phyloP scores from a whole-genome alignment of 2,888 invertebrate species.

The Sacculina carcini region DNA sequence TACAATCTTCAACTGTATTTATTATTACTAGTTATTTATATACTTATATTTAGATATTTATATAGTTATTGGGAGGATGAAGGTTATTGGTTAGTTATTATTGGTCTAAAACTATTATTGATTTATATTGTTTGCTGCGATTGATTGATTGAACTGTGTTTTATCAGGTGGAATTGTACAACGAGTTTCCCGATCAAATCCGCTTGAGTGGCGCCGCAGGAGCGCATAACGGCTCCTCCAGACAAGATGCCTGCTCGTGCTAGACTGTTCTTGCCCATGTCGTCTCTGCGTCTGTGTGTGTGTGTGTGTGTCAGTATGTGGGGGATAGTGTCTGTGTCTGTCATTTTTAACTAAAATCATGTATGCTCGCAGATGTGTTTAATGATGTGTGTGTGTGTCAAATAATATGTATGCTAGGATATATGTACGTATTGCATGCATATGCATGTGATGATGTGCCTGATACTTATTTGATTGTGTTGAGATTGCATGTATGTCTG shows the following conservation, averaged over 20 bases:
- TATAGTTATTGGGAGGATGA: too few species aligned
- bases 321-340: background rate
- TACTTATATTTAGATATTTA: too few species aligned
- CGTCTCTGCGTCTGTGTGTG: background rate
- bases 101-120: too few species aligned
- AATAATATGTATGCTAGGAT: background rate
- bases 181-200: constrained; percentile 87
- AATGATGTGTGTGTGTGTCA: background rate
- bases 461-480: too few species aligned
- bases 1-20: too few species aligned
- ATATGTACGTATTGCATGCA: constrained; percentile 5
- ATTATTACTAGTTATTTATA: too few species aligned
- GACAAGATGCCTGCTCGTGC: background rate
- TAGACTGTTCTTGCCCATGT: background rate
- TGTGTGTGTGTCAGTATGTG: background rate
- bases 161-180: constrained; percentile 66
- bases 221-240: background rate
- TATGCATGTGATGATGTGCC: background rate
- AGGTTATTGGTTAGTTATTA: too few species aligned
- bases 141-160: constrained; percentile 1
- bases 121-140: background rate
- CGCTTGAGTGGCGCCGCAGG: constrained; percentile 28
- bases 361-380: background rate
- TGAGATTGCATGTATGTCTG: background rate
- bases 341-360: background rate